Evolutionary conservation across 92 coral and sea anemone genomes (phyloP).

Genomic region (Galaxea fascicularis): DNA sequence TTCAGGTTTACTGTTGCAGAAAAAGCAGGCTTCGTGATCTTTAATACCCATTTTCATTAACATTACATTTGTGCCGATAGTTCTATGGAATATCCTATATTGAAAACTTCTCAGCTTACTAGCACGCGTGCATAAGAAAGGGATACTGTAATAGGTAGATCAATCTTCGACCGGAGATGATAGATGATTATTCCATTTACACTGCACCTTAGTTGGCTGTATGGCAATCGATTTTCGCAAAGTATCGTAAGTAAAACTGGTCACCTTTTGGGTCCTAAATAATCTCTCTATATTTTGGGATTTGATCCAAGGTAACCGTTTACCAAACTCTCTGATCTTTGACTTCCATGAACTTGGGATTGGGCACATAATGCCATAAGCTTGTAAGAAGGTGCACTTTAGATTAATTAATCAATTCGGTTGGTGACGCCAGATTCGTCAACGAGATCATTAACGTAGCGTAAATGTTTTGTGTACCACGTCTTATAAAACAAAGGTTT

Average conservation of each 20-base stretch:
- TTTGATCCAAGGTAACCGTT: conserved; percentile 27
- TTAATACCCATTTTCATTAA: conserved; percentile 45
- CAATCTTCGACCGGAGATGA: conserved; percentile 32
- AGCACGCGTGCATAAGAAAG: conserved; percentile 19
- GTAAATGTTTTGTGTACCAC: conserved; percentile 22
- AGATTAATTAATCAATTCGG: conserved; percentile 26
- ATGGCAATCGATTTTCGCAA: conserved; percentile 27
- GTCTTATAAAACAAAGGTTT: conserved; percentile 5
- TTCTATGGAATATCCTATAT: conserved; percentile 42
- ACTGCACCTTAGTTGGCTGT: conserved; percentile 36
- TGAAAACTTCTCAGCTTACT: conserved; percentile 22
- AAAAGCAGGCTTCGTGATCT: conserved; percentile 12
- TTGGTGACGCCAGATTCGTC: conserved; percentile 30
- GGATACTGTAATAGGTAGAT: conserved; percentile 17
- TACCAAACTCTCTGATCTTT: conserved; percentile 43
- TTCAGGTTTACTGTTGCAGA: conserved; percentile 27
- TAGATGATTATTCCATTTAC: conserved; percentile 27
- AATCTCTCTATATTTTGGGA: conserved; percentile 27
- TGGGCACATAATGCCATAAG: conserved; percentile 34
- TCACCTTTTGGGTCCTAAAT: conserved; percentile 21
- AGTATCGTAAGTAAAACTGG: conserved; percentile 26
- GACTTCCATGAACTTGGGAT: conserved; percentile 39
- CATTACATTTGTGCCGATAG: conserved; percentile 37
- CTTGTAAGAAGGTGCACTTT: conserved; percentile 17
- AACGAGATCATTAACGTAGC: conserved; percentile 34